Conservation (phyloP, 2,113 vertebrate genomes). For the Percina caprodes region DNA sequence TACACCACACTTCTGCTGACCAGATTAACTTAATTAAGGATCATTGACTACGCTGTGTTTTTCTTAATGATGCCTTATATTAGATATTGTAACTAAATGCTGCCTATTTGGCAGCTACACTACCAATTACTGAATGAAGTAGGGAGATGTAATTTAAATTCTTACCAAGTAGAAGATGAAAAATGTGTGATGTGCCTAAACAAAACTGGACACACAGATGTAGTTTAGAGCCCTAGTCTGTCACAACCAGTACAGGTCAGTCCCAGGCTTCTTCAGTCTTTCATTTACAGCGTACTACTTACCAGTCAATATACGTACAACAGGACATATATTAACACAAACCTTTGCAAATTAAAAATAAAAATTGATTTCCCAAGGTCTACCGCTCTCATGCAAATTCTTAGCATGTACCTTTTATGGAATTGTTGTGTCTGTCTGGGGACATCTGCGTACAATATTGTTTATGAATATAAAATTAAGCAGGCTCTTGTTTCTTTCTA, state of each 20-base stretch:
- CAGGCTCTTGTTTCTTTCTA: conserved; percentile 15
- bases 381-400: background rate
- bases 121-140: background rate
- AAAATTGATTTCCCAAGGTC: conserved; percentile 13
- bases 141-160: conserved; percentile 5
- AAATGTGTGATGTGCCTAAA: conserved; percentile 8
- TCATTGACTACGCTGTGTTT: background rate
- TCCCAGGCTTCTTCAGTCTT: background rate
- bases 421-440: conserved; percentile 23
- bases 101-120: background rate
- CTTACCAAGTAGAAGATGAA: conserved; percentile 7
- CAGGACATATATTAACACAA: background rate
- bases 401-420: background rate
- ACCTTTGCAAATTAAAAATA: background rate
- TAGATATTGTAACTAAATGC: background rate
- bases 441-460: conserved; percentile 4
- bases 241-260: background rate
- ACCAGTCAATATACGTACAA: background rate
- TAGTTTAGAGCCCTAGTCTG: background rate
- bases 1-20: no score
- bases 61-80: background rate
- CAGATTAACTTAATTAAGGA: no score
- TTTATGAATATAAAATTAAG: conserved; percentile 30
- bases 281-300: background rate
- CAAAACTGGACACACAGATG: conserved; percentile 1